Evolutionary conservation across 2,888 invertebrate species (phyloP), one percentile per base, ranked within the genome.

Genomic region (Hirtodrosophila cameraria): DNA sequence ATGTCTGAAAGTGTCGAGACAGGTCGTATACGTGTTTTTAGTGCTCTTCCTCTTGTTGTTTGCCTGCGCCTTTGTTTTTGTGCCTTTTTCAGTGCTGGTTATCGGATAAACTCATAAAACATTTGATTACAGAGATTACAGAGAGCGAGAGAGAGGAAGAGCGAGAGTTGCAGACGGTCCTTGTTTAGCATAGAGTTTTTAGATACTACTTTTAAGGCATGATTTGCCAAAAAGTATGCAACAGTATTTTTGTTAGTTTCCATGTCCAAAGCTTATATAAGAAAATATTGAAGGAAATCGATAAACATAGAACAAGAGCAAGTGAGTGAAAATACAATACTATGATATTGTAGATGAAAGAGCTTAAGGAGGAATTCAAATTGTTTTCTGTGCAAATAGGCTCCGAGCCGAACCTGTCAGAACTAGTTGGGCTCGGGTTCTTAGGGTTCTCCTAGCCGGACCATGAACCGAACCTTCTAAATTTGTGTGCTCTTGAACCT

Each of bases 1-100:
- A 20, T 53, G 59, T 55, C 52, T 72, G 59, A 55, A 55, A 62
- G 54, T 70, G 76, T 75, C 67, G 73, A 75, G 71, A 76, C 86
- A 80, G 84, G 80, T 80, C 86, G 80, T 83, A 80, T 80, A 76
- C 84, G 70, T 80, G 68, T 59, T 83, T 62, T 65, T 38, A 4
- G 23, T 3, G 12, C 20, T 41, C 46, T 41, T 39, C 23, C 31
- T 30, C 45, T 38, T 35, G 53, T 77, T n/a, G n/a, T n/a, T n/a
- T n/a, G n/a, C n/a, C n/a, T n/a, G n/a, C n/a, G 27, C 20, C 41
- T 58, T 46, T 66, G 18, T 28, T 57, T 53, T 50, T 38, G 35
- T 59, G 15, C 20, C 42, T 42, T 64, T 57, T 54, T 52, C 39
- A 58, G 75, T 68, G 72, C 60, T 79, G 75, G 57, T 73, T 82